Evolutionary conservation across 2,113 vertebrate genomes (phyloP).

Genomic region (Anarrhichthys ocellatus): DNA sequence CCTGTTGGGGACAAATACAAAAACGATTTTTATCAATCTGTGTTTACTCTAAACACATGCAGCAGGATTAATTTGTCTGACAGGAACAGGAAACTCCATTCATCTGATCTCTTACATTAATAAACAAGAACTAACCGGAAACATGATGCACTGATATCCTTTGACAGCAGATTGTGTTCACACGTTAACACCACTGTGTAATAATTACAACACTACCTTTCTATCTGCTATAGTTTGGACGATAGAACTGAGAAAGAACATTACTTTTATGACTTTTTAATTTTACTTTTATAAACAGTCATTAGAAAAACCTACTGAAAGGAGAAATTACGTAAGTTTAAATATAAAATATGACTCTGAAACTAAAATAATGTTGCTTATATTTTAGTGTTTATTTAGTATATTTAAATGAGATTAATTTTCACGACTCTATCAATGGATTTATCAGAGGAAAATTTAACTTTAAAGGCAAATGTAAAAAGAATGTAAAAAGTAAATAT

Average conservation of each 20-base stretch:
- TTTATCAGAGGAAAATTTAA: background rate
- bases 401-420: background rate
- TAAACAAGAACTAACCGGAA: background rate
- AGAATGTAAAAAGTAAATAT: background rate
- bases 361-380: background rate
- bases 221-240: background rate
- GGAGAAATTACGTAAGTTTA: background rate
- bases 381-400: background rate
- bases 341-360: background rate
- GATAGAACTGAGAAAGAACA: background rate
- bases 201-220: background rate
- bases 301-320: background rate
- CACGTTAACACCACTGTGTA: background rate
- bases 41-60: background rate
- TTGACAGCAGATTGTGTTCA: too few relatives aligned
- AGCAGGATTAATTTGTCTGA: background rate
- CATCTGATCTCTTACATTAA: background rate
- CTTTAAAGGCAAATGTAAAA: slow-evolving; percentile 1
- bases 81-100: too few relatives aligned
- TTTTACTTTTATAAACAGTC: background rate
- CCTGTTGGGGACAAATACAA: slow-evolving; percentile 58
- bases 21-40: background rate
- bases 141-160: background rate
- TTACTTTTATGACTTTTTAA: background rate
- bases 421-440: background rate